phyloP scores from a whole-genome alignment of 2,113 vertebrate species.

The Piaya cayana region DNA sequence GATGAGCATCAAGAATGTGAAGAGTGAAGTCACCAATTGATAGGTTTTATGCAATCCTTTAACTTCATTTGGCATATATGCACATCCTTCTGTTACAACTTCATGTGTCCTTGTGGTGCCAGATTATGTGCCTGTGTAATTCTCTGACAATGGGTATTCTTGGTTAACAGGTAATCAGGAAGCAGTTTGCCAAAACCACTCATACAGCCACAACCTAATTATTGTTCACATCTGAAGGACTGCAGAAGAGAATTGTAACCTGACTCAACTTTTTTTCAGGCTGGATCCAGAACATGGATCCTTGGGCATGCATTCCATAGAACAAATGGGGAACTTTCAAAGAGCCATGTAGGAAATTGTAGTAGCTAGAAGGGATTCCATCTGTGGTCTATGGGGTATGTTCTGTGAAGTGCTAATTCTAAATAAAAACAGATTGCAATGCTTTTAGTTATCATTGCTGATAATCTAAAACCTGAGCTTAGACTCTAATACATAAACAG shows the following conservation, averaged over 20 bases:
- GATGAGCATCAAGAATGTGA: neutral
- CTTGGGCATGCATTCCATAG: accelerated
- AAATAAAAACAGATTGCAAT: neutral
- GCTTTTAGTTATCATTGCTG: neutral
- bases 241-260: neutral
- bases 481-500: neutral
- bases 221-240: neutral
- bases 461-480: neutral
- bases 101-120: accelerated
- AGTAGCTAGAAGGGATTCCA: neutral
- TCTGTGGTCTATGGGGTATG: neutral
- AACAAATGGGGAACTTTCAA: neutral
- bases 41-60: neutral
- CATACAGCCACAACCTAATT: neutral
- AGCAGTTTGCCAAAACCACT: neutral
- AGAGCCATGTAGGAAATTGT: neutral
- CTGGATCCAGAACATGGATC: neutral
- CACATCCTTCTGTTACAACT: neutral
- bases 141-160: neutral
- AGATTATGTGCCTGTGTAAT: neutral
- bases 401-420: neutral
- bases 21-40: neutral
- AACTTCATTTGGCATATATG: neutral
- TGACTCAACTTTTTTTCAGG: accelerated
- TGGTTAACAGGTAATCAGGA: neutral